Base-by-base conservation (phyloP, 2,797 vertebrate species). In the Xenopus petersii region DNA sequence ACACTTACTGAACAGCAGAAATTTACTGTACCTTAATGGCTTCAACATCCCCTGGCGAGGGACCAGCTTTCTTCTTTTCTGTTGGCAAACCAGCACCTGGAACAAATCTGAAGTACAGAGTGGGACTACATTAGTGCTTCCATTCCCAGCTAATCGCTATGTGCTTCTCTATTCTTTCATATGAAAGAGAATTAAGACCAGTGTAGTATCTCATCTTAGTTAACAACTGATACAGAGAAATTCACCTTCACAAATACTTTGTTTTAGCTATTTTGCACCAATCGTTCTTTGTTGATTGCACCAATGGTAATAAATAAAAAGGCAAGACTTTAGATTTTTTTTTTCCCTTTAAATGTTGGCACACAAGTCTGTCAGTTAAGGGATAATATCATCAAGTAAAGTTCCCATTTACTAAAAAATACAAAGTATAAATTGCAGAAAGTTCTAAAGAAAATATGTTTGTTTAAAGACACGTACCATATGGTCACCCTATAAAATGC, bases 121-220 rank as follows among this genome's bases (percentile, higher is more conserved):
- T 79, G 3, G n/a, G 1, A 11, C 1, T 55, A 42, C 12, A 33
- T 70, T 60, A 70, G 10, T 0, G 47, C 5, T 17, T 3, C 9
- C 2, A 17, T 8, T 15, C 4, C 10, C 26, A 30, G 26, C 26
- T 30, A 30, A 60, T 12, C 16, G 17, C 49, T 15, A 0, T 1
- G 58, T 79, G 91, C 94, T 92, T 87, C 94, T 93, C 91, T 73
- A 84, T 83, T 87, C 92, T 91, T 89, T 89, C 84, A 93, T 86
- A 83, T 84, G 87, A 90, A 91, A 90, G 89, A 75, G 58, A 82
- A 80, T 80, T 64, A 86, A 88, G 90, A 91, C 89, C 86, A 93
- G 92, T 94, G 94, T 93, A 96, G 94, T 93, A 93, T 96, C 96
- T 95, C 93, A 93, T 96, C 95, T 95, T 93, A 91, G 93, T 95